phyloP scores from a whole-genome alignment of 2,797 vertebrate genomes.

The Bucorvus abyssinicus region DNA sequence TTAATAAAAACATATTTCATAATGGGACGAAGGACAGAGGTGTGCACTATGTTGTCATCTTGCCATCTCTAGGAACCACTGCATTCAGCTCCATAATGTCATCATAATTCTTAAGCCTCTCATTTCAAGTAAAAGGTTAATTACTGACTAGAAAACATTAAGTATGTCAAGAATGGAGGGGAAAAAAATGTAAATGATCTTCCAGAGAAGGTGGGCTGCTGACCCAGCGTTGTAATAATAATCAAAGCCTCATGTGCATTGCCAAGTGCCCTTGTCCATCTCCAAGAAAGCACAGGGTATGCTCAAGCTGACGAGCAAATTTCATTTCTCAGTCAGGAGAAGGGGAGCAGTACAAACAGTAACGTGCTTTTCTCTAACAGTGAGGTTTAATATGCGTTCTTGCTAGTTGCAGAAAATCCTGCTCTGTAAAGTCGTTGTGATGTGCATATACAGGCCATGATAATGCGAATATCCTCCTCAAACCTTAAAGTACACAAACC shows the following conservation, averaged over 20 bases:
- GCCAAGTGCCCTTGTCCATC: not conserved
- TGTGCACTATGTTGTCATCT: not conserved
- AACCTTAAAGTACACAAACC: not conserved
- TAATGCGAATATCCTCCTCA: not conserved
- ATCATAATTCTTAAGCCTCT: conserved; percentile 39
- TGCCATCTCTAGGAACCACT: not conserved
- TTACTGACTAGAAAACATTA: conserved; percentile 48
- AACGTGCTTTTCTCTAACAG: not conserved
- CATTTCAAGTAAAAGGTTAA: conserved; percentile 47
- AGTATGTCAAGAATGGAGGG: not conserved
- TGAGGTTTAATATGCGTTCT: not conserved
- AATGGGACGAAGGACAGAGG: not conserved
- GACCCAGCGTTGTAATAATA: not conserved
- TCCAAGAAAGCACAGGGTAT: not conserved
- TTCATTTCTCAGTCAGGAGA: not conserved
- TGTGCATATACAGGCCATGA: not conserved
- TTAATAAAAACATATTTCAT: not conserved
- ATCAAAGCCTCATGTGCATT: not conserved
- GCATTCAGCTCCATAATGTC: not conserved
- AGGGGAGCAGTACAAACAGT: not conserved
- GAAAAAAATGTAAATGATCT: conserved; percentile 28
- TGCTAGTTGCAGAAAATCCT: not conserved
- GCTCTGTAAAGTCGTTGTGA: not conserved
- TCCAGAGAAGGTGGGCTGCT: not conserved
- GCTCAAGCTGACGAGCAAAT: not conserved